Conservation (phyloP, 23 tunicate species). For the Ascidia mentula region DNA sequence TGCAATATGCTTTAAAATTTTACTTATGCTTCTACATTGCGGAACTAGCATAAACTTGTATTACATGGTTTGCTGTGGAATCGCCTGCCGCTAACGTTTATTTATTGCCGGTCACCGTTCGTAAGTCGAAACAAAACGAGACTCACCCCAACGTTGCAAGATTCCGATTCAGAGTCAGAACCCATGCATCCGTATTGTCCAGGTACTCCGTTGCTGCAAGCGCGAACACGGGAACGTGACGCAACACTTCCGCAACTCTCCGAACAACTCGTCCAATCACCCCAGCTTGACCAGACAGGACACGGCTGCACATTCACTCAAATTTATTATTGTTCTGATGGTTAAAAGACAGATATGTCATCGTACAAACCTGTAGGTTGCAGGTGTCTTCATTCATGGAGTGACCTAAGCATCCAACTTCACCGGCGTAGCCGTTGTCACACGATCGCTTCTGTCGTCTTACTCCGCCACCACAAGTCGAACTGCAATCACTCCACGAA, state of each 20-base stretch:
- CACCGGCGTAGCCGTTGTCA: constrained; percentile 41
- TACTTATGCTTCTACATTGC: background rate
- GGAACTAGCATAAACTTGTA: background rate
- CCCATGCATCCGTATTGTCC: constrained; percentile 36
- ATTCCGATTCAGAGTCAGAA: constrained; percentile 19
- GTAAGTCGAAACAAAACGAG: background rate
- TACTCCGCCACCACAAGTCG: constrained; percentile 57
- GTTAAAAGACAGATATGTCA: background rate
- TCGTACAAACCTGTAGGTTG: constrained; percentile 20
- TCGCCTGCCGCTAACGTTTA: background rate
- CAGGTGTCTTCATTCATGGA: constrained; percentile 20
- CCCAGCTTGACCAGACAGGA: constrained; percentile 61
- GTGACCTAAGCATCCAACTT: constrained; percentile 39
- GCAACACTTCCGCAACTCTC: constrained; percentile 45
- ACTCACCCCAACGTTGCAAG: constrained; percentile 62
- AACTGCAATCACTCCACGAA: constrained; percentile 33
- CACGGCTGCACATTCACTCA: constrained; percentile 25
- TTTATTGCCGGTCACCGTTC: background rate
- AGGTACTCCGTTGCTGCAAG: constrained; percentile 24
- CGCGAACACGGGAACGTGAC: constrained; percentile 35
- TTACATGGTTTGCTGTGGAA: background rate
- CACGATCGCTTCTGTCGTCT: constrained; percentile 39
- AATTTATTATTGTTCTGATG: background rate
- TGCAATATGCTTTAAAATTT: too few species aligned
- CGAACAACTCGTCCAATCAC: constrained; percentile 31